Base-by-base conservation (phyloP, 1,140 invertebrate species). In the Drosophila takahashii region DNA sequence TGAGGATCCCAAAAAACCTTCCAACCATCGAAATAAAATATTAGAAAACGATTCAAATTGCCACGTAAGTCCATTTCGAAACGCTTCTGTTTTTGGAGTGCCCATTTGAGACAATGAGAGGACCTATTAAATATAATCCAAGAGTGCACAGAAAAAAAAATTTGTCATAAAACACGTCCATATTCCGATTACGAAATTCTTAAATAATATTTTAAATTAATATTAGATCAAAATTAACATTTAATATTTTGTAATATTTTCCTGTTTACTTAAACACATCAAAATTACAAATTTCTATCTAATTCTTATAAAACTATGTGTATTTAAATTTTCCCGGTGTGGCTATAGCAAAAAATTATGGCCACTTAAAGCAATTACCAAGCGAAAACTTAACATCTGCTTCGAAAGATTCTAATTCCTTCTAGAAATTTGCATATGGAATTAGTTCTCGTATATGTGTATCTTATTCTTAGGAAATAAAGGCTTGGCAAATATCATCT, bases 361-460 rank as follows among this genome's bases (percentile, higher is more conserved):
- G n/a, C 6, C 36, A 7, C 11, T 41, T 9, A n/a, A 13, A 1
- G 42, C 16, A 65, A 65, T 65, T 65, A 37, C 7, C 11, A 26
- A 4, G 4, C 42, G 62, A 64, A 41, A 65, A 65, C n/a, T n/a
- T 11, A n/a, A 16, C 62, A 65, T 61, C 32, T 65, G 62, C 29
- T 42, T 18, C 1, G n/a, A 8, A 4, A 11, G 22, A 3, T 10
- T 15, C 22, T 15, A 41, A 11, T 41, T 3, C 13, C 13, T 27
- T 5, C 18, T 9, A 45, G 1, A 37, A 29, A 59, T 37, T 27
- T 37, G 22, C 22, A 62, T 48, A 41, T 18, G 10, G 1, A 59
- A 59, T 41, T 27, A 59, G 53, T 32, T 59, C 0, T n/a, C 0
- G 8, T 27, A 26, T 56, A 32, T n/a, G n/a, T n/a, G n/a, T 9